phyloP scores from a whole-genome alignment of 2,888 invertebrate species.

The Apantesis nais region DNA sequence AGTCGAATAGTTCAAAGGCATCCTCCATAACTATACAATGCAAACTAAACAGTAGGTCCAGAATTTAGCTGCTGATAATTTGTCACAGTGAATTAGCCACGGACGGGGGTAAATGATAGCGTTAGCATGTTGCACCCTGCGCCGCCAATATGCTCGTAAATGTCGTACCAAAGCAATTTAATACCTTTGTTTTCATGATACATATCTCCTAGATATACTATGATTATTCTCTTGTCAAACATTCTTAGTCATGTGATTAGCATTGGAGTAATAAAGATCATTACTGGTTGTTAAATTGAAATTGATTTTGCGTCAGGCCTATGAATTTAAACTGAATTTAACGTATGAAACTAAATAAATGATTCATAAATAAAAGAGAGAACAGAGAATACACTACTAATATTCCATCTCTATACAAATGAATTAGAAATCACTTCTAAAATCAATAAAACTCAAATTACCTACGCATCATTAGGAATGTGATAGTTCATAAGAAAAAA shows the following conservation, averaged over 20 bases:
- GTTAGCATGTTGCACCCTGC: slow-evolving; percentile 83
- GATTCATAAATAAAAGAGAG: neutral
- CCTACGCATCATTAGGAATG: neutral
- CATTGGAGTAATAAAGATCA: slow-evolving; percentile 30
- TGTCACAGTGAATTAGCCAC: slow-evolving; percentile 85
- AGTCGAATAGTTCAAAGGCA: slow-evolving; percentile 15
- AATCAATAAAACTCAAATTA: neutral
- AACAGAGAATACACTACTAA: neutral
- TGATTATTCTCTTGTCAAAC: slow-evolving; percentile 46
- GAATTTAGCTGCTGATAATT: slow-evolving; percentile 84
- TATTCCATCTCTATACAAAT: neutral
- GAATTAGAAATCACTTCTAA: neutral
- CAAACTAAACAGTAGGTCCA: slow-evolving; percentile 55
- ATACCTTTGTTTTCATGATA: slow-evolving; percentile 73
- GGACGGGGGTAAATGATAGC: slow-evolving; percentile 82
- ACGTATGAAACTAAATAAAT: neutral
- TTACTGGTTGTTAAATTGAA: neutral
- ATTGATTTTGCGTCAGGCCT: slow-evolving; percentile 23
- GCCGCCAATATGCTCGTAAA: slow-evolving; percentile 83
- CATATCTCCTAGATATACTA: slow-evolving; percentile 62
- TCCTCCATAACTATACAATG: slow-evolving; percentile 19
- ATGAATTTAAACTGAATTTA: neutral
- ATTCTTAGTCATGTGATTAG: slow-evolving; percentile 48
- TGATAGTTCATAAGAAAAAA: neutral
- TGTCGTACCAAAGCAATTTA: slow-evolving; percentile 77